Evolutionary conservation across 2,888 invertebrate species (phyloP).

Genomic region (Nomada flava): DNA sequence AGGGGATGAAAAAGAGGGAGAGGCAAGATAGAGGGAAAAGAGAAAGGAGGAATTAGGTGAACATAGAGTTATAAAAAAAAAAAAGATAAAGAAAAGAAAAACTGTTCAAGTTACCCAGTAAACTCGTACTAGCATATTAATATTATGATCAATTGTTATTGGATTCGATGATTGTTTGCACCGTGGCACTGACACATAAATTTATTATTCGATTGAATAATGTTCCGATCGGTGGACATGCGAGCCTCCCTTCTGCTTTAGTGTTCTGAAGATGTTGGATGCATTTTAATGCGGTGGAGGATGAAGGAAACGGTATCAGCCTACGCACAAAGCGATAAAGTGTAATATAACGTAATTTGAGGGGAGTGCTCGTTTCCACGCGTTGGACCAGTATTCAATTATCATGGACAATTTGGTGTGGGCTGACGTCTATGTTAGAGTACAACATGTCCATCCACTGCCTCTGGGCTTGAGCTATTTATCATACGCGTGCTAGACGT

Average conservation of each 20-base stretch:
- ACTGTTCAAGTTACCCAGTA: slow-evolving; percentile 75
- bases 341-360: slow-evolving; percentile 44
- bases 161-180: slow-evolving; percentile 84
- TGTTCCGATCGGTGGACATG: slow-evolving; percentile 23
- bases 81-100: slow-evolving; percentile 39
- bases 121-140: slow-evolving; percentile 76
- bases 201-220: slow-evolving; percentile 68
- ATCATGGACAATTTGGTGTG: slow-evolving; percentile 83
- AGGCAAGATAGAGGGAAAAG: slow-evolving; percentile 23
- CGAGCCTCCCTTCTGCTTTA: slow-evolving; percentile 11
- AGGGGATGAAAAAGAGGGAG: slow-evolving; percentile 50
- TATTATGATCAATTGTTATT: slow-evolving; percentile 81
- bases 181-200: slow-evolving; percentile 83
- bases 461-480: slow-evolving; percentile 78
- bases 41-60: slow-evolving; percentile 31
- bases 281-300: background rate
- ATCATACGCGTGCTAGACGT: slow-evolving; percentile 68
- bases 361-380: slow-evolving; percentile 56
- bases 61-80: slow-evolving; percentile 35
- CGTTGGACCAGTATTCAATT: slow-evolving; percentile 73
- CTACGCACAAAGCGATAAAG: slow-evolving; percentile 30
- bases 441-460: slow-evolving; percentile 83
- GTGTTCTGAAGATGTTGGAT: background rate
- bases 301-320: slow-evolving; percentile 38
- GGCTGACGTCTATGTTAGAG: slow-evolving; percentile 84